Evolutionary conservation across 2,797 vertebrate genomes (phyloP).

Genomic region (Crax fasciolata): DNA sequence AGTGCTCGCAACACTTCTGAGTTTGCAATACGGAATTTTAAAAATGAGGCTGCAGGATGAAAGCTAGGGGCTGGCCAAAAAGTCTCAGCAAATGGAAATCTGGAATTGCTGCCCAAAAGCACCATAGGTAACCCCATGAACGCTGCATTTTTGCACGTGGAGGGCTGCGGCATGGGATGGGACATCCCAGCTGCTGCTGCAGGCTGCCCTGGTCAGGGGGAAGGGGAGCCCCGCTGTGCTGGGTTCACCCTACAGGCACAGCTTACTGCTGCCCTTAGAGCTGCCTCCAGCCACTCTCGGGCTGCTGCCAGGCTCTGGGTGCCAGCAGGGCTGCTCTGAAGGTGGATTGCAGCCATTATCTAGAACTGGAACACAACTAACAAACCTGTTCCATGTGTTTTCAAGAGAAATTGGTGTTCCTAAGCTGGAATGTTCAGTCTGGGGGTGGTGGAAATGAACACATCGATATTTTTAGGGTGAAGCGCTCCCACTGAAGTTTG

Average conservation of each 20-base stretch:
- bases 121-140: not conserved
- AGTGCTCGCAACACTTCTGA: not conserved
- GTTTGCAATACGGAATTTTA: not conserved
- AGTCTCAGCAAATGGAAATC: slow-evolving; percentile 33
- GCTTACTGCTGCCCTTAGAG: not conserved
- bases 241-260: not conserved
- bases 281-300: not conserved
- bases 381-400: not conserved
- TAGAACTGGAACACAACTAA: not conserved
- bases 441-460: not conserved
- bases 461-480: not conserved
- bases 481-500: not conserved
- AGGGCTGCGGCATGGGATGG: slow-evolving; percentile 22
- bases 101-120: slow-evolving; percentile 42
- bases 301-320: not conserved
- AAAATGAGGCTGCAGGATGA: not conserved
- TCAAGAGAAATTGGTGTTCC: not conserved
- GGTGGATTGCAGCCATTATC: not conserved
- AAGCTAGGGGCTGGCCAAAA: not conserved
- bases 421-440: not conserved
- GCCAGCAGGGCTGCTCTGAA: not conserved
- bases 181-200: slow-evolving; percentile 63
- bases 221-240: not conserved
- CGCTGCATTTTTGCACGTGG: slow-evolving; percentile 57
- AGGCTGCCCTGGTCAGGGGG: slow-evolving; percentile 34